Conservation (phyloP, 2,888 invertebrate species). For the Hirtodrosophila confusa region DNA sequence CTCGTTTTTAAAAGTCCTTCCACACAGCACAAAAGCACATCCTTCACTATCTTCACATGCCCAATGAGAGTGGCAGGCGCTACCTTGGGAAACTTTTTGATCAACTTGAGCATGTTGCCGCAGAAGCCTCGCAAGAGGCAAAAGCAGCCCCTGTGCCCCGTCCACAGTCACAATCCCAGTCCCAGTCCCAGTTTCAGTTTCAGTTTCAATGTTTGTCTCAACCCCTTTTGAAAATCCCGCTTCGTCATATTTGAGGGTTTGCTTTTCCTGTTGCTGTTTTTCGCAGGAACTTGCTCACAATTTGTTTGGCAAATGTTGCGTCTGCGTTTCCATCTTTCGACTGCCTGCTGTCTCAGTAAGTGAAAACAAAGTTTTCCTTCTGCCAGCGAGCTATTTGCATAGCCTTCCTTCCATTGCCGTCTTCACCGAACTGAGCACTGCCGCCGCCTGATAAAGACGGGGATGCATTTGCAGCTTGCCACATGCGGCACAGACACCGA, state of each 20-base stretch:
- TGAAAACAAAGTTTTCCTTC: slow-evolving; percentile 58
- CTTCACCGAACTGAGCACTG: slow-evolving; percentile 32
- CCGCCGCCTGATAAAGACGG: slow-evolving; percentile 56
- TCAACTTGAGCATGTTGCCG: slow-evolving; percentile 53
- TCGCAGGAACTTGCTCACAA: slow-evolving; percentile 69
- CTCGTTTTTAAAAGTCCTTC: not conserved
- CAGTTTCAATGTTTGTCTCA: slow-evolving; percentile 1
- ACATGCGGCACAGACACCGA: slow-evolving; percentile 46
- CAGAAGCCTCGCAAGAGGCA: not conserved
- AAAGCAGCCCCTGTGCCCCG: not conserved
- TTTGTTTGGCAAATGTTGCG: slow-evolving; percentile 76
- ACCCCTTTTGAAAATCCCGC: slow-evolving; percentile 16
- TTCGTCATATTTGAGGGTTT: slow-evolving; percentile 46
- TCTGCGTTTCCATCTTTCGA: slow-evolving; percentile 1
- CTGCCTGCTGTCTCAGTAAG: slow-evolving; percentile 9
- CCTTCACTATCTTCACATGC: slow-evolving; percentile 6
- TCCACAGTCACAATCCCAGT: no score
- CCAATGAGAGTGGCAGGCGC: slow-evolving; percentile 24
- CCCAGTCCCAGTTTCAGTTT: no score
- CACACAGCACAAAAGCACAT: not conserved
- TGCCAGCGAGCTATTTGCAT: slow-evolving; percentile 51
- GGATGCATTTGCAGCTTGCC: slow-evolving; percentile 43
- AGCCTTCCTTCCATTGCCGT: slow-evolving; percentile 24
- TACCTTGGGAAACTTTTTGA: slow-evolving; percentile 61
- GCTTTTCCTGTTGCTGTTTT: slow-evolving; percentile 65